Evolutionary conservation across 1,140 invertebrate genomes (phyloP).

Genomic region (Pentalonia nigronervosa): DNA sequence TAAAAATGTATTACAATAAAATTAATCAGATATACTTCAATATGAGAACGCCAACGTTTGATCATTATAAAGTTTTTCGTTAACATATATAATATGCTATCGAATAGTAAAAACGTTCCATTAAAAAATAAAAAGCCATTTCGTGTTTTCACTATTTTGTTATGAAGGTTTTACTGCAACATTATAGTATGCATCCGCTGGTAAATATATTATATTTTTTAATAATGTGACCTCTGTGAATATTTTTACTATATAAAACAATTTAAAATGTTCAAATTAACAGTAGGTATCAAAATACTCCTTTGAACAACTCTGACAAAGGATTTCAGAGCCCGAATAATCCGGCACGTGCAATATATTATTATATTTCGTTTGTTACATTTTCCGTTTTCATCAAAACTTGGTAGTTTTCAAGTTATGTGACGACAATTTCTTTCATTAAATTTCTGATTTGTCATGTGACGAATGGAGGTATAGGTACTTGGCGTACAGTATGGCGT

Average conservation of each 20-base stretch:
- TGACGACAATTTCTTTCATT: neutral
- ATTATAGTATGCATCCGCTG: neutral
- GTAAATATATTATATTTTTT: too few relatives aligned
- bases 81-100: neutral
- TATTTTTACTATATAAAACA: neutral
- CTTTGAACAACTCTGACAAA: neutral
- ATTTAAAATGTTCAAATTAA: neutral
- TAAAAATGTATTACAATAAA: neutral
- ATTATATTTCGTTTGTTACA: neutral
- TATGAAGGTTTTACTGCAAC: neutral
- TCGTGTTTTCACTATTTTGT: neutral
- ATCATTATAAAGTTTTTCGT: neutral
- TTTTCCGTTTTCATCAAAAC: neutral
- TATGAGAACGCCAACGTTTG: neutral
- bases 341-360: neutral
- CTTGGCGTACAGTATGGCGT: neutral
- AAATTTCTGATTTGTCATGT: neutral
- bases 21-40: neutral
- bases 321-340: neutral
- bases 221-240: neutral
- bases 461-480: neutral
- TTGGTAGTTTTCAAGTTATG: neutral
- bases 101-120: neutral
- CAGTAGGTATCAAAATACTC: neutral
- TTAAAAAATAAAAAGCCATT: constrained; percentile 13